Evolutionary conservation across 2,797 vertebrate species (phyloP).

Genomic region (Silurus lanzhouensis): DNA sequence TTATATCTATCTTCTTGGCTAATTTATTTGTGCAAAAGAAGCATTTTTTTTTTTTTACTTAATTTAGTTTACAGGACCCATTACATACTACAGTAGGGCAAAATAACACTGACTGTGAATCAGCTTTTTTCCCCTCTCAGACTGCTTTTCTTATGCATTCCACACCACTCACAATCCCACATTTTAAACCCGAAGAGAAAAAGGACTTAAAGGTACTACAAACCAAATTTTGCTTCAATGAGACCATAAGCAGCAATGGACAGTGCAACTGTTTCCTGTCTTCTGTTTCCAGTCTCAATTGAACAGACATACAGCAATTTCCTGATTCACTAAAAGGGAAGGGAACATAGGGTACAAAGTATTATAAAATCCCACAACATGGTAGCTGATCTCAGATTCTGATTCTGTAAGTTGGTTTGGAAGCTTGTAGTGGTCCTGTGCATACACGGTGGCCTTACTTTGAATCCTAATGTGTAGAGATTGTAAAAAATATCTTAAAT

Average conservation of each 20-base stretch:
- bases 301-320: background rate
- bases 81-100: background rate
- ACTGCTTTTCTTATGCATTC: background rate
- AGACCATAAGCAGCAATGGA: background rate
- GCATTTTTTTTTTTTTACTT: conserved; percentile 62
- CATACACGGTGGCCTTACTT: background rate
- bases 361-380: background rate
- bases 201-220: background rate
- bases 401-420: background rate
- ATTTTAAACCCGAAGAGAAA: background rate
- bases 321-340: background rate
- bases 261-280: background rate
- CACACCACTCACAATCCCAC: background rate
- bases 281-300: background rate
- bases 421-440: background rate
- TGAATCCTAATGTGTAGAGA: background rate
- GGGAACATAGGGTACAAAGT: background rate
- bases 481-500: conserved; percentile 35
- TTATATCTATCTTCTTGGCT: conserved; percentile 42
- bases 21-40: conserved; percentile 63
- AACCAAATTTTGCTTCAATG: background rate
- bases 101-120: background rate
- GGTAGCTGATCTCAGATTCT: background rate
- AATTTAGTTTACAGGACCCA: conserved; percentile 50
- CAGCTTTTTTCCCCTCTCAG: background rate